Base-by-base conservation (phyloP, 2,888 invertebrate genomes). In the Callyntrura guangdongensis region DNA sequence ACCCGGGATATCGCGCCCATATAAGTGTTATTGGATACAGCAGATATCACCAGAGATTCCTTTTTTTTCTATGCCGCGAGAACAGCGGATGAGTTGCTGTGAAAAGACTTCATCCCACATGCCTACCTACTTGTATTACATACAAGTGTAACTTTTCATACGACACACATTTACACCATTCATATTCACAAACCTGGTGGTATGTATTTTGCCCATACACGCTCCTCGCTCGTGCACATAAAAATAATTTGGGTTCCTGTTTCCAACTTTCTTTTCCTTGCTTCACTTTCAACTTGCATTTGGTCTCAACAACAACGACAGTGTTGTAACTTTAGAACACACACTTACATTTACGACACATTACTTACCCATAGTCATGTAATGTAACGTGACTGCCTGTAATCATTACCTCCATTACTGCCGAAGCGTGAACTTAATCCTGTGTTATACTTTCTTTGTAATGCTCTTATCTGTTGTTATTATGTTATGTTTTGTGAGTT, bases 341-440 rank as follows among this genome's bases (percentile, higher is more conserved):
- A 5, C 11, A 53, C 53, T 5, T n/a, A 67, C 27, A 27, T 14
- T 27, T 20, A 67, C 67, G 27, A 14, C 27, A 14, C 6, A n/a
- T 56, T 56, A 36, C 36, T n/a, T 36, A 36, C 56, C 53, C 79
- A 81, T 56, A 20, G n/a, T 81, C 67, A 67, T 83, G 83, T 83
- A 59, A 64, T 83, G 67, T 67, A 83, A 83, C 83, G 83, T 83
- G 83, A 83, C 83, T 83, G 67, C 67, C 47, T 83, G 83, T 83
- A 83, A 83, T 74, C 85, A 85, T 74, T 74, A 85, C 85, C 36
- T 12, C 67, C 27, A 36, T 11, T 67, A 67, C 67, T 56, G 72
- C 36, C 36, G 56, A 72, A 85, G 53, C 85, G 49, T 85, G 36
- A 85, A 59, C 56, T 67, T 85, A 85, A 85, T 85, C 85, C 85